Percentiles rank a stretch among this genome's conserved stretches.
Evolutionary conservation across 2,113 vertebrate species (phyloP).

Genomic region (Procapra przewalskii): DNA sequence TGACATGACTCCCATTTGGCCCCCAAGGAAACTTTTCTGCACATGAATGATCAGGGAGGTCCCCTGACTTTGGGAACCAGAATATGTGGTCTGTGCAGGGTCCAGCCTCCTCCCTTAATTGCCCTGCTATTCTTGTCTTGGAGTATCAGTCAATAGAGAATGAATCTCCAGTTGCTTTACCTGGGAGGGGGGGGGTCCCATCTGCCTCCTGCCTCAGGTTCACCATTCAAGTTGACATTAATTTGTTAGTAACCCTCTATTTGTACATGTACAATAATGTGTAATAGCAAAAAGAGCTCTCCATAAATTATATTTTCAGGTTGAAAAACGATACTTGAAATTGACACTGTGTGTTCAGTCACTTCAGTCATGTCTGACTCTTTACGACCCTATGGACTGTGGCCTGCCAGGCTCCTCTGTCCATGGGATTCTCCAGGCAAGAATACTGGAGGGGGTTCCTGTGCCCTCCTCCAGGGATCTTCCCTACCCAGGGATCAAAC

Average conservation of each 20-base stretch:
- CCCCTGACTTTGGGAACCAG: not conserved
- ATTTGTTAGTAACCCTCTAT: not conserved
- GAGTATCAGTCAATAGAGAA: not conserved
- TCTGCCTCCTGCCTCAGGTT: not conserved
- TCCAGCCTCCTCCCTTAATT: not conserved
- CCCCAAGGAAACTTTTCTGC: not conserved
- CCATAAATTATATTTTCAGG: conserved; percentile 24
- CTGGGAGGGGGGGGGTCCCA: not conserved
- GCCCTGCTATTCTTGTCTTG: not conserved
- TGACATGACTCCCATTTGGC: not conserved
- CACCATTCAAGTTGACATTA: not conserved
- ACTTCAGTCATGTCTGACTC: not conserved
- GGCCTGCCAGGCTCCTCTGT: not conserved
- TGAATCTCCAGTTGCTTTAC: not conserved
- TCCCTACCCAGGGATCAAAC: not conserved
- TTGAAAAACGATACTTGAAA: conserved; percentile 35
- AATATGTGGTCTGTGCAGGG: not conserved
- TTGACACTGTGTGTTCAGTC: not conserved
- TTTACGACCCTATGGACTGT: not conserved
- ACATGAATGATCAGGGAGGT: not conserved
- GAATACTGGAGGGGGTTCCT: not conserved
- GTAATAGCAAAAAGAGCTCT: not conserved
- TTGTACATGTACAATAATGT: not conserved
- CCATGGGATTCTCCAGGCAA: not conserved
- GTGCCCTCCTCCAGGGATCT: not conserved